Conservation (phyloP, 2,888 invertebrate genomes). For the Cinara cedri region DNA sequence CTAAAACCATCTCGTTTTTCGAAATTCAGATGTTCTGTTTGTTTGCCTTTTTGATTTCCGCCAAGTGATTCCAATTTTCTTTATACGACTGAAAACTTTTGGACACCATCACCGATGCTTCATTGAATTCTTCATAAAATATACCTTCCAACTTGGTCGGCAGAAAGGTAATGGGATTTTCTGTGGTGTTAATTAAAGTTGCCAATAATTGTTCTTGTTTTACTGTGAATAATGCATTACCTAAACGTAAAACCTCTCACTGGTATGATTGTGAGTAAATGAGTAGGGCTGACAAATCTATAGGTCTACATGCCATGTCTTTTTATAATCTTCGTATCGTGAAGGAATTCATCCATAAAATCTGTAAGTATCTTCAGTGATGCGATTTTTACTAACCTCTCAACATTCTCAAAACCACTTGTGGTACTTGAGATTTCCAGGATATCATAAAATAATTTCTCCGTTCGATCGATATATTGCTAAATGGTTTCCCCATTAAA, state of each 20-base stretch:
- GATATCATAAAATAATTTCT: too few relatives aligned
- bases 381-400: conserved; percentile 11
- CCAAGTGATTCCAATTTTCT: background rate
- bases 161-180: background rate
- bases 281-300: background rate
- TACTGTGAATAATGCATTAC: background rate
- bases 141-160: background rate
- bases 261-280: background rate
- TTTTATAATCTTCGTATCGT: background rate
- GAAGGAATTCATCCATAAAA: background rate
- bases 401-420: background rate
- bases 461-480: too few relatives aligned
- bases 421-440: too few relatives aligned
- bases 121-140: background rate
- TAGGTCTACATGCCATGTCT: background rate
- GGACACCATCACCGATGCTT: background rate
- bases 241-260: background rate
- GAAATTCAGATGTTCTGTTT: too few relatives aligned
- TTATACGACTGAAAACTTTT: background rate
- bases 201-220: background rate
- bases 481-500: too few relatives aligned
- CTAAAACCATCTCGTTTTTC: too few relatives aligned
- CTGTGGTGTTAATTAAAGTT: background rate
- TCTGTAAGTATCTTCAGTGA: conserved; percentile 11
- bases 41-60: too few relatives aligned